phyloP scores from a whole-genome alignment of 2,888 invertebrate species.

The Rugalucina vietnamica region DNA sequence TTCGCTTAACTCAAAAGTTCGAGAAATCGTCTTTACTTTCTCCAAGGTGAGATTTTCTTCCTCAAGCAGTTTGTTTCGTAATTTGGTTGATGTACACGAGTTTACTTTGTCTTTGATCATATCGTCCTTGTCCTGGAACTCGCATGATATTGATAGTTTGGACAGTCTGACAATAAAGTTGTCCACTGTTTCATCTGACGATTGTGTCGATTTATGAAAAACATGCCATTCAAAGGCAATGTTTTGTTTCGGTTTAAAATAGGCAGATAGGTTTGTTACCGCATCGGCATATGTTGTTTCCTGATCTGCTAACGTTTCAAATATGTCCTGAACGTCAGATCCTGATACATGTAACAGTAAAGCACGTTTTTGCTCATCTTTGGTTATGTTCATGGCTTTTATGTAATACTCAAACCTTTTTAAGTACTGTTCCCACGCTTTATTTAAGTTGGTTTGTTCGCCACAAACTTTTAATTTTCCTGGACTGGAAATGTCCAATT shows the following conservation, averaged over 20 bases:
- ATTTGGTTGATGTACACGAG: background rate
- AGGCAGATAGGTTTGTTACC: background rate
- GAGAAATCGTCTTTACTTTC: background rate
- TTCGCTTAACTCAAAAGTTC: background rate
- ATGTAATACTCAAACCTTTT: slow-evolving; percentile 19
- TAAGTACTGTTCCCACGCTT: slow-evolving; percentile 15
- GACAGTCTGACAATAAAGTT: slow-evolving; percentile 3
- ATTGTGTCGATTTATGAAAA: background rate
- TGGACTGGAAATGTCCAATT: slow-evolving; percentile 18
- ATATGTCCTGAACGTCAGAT: slow-evolving; percentile 17
- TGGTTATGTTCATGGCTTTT: background rate
- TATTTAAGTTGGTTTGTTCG: slow-evolving; percentile 19
- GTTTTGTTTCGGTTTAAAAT: slow-evolving; percentile 20
- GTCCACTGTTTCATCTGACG: background rate
- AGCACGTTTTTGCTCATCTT: slow-evolving; percentile 10
- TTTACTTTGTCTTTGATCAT: slow-evolving; percentile 16
- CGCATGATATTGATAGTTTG: slow-evolving; percentile 13
- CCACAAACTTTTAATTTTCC: slow-evolving; percentile 1
- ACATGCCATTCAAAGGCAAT: slow-evolving; percentile 16
- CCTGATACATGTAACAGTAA: slow-evolving; percentile 14
- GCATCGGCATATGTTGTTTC: background rate
- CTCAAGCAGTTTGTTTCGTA: background rate
- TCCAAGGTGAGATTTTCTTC: slow-evolving; percentile 8
- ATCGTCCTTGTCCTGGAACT: slow-evolving; percentile 7
- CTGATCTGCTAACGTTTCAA: background rate